Conservation (phyloP, 2,888 invertebrate genomes). For the Melangyna quadrimaculata region DNA sequence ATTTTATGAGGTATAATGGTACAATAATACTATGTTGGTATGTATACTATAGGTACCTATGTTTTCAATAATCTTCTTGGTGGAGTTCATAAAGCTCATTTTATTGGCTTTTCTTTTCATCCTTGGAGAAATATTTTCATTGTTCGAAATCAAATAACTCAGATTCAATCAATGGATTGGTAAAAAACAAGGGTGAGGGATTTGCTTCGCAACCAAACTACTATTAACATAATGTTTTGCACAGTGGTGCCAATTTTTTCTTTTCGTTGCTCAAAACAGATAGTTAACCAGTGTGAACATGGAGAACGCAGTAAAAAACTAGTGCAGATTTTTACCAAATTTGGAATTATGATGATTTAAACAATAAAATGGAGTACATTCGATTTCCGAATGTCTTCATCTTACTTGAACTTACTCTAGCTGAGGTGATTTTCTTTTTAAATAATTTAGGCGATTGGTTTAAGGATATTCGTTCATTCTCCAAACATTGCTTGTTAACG, state of each 20-base stretch:
- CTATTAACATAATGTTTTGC: neutral
- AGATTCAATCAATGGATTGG: conserved; percentile 65
- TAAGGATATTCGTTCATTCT: no score
- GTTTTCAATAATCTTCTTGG: conserved; percentile 48
- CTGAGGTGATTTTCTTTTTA: no score
- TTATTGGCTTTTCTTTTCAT: conserved; percentile 46
- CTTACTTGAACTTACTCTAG: no score
- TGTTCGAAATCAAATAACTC: conserved; percentile 56
- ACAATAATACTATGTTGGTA: neutral
- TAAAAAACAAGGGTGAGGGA: conserved; percentile 16
- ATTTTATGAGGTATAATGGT: conserved; percentile 52
- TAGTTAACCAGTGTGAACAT: no score
- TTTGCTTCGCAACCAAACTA: neutral
- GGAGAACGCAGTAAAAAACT: no score
- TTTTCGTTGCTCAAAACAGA: neutral
- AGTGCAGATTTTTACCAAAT: no score
- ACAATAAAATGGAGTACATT: no score
- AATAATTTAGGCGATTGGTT: no score
- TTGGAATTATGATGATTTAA: no score
- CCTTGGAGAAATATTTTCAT: conserved; percentile 27
- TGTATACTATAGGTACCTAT: neutral
- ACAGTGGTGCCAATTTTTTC: neutral
- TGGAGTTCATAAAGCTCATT: conserved; percentile 41
- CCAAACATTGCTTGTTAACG: no score
- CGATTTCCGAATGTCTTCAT: no score